Percentiles rank a stretch among this genome's conserved stretches.
Conservation (phyloP, 1,140 invertebrate genomes). For the Atta cephalotes region DNA sequence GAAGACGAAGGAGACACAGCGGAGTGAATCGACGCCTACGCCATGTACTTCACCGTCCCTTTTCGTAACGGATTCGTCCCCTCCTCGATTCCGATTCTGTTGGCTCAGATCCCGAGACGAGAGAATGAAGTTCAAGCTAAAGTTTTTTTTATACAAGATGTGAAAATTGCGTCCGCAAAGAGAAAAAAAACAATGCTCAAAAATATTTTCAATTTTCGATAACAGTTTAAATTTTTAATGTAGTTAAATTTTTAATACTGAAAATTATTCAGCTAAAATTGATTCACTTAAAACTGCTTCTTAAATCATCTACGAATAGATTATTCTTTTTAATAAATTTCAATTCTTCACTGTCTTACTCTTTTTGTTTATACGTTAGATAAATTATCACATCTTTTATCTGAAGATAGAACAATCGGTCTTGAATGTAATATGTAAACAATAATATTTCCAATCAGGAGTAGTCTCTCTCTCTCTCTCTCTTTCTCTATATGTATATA, state of each 20-base stretch:
- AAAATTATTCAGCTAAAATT: background rate
- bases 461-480: background rate
- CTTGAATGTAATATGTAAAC: background rate
- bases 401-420: too few species aligned
- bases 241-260: background rate
- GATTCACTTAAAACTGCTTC: background rate
- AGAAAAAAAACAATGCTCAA: background rate
- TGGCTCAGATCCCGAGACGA: constrained; percentile 32
- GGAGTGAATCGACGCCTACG: constrained; percentile 60
- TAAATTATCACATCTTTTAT: too few species aligned
- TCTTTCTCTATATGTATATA: background rate
- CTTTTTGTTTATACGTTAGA: too few species aligned
- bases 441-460: background rate
- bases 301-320: background rate
- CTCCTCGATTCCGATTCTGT: background rate
- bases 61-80: constrained; percentile 38
- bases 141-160: constrained; percentile 39
- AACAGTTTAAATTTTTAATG: background rate
- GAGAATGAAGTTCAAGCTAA: constrained; percentile 26
- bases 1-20: constrained; percentile 64
- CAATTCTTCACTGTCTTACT: too few species aligned
- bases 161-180: constrained; percentile 3
- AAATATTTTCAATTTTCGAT: constrained; percentile 28
- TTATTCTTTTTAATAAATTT: too few species aligned
- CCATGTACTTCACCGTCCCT: background rate